A percentile compares a stretch with the other conserved stretches of the same genome.
phyloP scores from a whole-genome alignment of 2,888 invertebrate species.

The Halictus quadricinctus region DNA sequence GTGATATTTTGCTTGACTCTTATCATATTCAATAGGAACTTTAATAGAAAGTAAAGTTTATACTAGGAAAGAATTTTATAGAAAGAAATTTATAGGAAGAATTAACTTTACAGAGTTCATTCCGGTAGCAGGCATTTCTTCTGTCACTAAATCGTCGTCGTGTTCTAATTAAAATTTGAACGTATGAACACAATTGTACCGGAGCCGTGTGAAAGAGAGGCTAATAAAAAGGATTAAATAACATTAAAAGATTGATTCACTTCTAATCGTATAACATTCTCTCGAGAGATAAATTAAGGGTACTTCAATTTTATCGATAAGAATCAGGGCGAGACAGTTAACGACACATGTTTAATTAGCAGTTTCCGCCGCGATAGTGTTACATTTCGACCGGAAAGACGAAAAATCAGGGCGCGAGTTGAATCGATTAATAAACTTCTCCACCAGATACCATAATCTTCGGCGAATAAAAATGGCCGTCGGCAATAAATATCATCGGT shows the following conservation, averaged over 20 bases:
- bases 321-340: background rate
- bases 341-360: slow-evolving; percentile 18
- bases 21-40: no score
- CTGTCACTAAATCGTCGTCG: no score
- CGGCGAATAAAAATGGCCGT: slow-evolving; percentile 37
- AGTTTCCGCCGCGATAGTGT: slow-evolving; percentile 7
- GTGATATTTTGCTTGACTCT: background rate
- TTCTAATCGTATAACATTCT: background rate
- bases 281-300: background rate
- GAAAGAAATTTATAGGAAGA: no score
- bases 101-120: no score
- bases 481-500: slow-evolving; percentile 39
- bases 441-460: slow-evolving; percentile 47
- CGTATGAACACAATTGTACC: no score
- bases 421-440: slow-evolving; percentile 1
- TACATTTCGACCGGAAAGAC: slow-evolving; percentile 18
- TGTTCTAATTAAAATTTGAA: no score
- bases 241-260: background rate
- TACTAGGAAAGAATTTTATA: no score
- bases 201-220: no score
- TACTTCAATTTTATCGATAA: background rate
- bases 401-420: slow-evolving; percentile 16
- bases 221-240: background rate
- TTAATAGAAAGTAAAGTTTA: no score
- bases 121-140: no score